phyloP scores from a whole-genome alignment of 2,888 invertebrate genomes.

The Drosophila incognita region DNA sequence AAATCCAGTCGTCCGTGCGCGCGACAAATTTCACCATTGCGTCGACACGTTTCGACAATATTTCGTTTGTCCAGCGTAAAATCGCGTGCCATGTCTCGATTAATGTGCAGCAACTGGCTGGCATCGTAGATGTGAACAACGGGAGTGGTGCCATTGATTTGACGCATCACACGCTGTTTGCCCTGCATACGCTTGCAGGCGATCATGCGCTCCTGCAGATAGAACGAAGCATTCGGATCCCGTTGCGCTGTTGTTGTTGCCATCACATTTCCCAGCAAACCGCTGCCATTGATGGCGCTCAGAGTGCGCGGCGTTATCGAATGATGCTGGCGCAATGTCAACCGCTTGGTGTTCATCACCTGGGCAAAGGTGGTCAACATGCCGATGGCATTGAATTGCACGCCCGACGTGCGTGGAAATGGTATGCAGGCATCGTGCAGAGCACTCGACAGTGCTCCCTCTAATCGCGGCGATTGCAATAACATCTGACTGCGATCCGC shows the following conservation, averaged over 20 bases:
- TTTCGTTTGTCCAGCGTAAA: slow-evolving; percentile 88
- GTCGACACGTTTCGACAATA: slow-evolving; percentile 90
- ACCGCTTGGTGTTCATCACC: slow-evolving; percentile 88
- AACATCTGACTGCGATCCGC: slow-evolving; percentile 83
- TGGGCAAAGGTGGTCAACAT: slow-evolving; percentile 94
- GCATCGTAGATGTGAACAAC: slow-evolving; percentile 84
- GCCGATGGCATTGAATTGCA: slow-evolving; percentile 95
- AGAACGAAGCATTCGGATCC: slow-evolving; percentile 90
- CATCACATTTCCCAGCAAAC: slow-evolving; percentile 85
- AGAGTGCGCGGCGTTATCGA: slow-evolving; percentile 91
- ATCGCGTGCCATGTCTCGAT: slow-evolving; percentile 92
- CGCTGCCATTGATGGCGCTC: slow-evolving; percentile 88
- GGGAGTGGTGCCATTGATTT: slow-evolving; percentile 73
- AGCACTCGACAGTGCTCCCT: slow-evolving; percentile 84
- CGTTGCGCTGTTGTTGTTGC: slow-evolving; percentile 73
- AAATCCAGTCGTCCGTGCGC: slow-evolving; percentile 91
- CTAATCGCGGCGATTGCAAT: slow-evolving; percentile 84
- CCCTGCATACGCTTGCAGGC: slow-evolving; percentile 74
- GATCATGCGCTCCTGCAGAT: slow-evolving; percentile 89
- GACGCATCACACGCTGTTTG: slow-evolving; percentile 84
- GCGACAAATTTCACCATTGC: slow-evolving; percentile 92
- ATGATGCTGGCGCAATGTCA: slow-evolving; percentile 90
- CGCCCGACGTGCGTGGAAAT: slow-evolving; percentile 97
- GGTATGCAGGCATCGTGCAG: slow-evolving; percentile 93
- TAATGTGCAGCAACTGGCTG: slow-evolving; percentile 90